Evolutionary conservation across 2,888 invertebrate species (phyloP).

Genomic region (Microplitis deprimator): DNA sequence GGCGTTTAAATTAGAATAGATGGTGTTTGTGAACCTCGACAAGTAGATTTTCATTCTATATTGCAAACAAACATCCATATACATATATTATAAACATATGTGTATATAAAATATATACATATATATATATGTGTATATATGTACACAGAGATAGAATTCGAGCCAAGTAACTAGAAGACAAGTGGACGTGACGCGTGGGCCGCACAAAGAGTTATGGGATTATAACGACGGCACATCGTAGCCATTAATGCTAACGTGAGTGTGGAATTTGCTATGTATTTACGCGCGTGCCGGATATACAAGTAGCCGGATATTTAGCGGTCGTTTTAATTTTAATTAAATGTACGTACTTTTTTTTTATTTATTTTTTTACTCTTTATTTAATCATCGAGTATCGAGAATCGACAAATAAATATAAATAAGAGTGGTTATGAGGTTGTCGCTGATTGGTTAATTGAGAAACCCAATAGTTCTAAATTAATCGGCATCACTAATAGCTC

Average conservation of each 20-base stretch:
- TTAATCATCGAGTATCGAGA: too few species aligned
- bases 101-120: background rate
- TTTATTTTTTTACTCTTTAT: too few species aligned
- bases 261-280: constrained; percentile 31
- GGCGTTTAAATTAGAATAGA: background rate
- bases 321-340: constrained; percentile 4
- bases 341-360: background rate
- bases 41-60: background rate
- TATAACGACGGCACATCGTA: constrained; percentile 43
- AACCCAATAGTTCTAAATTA: constrained; percentile 72
- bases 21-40: background rate
- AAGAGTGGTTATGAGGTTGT: constrained; percentile 7
- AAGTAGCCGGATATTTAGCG: constrained; percentile 2
- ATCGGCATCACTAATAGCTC: constrained; percentile 70
- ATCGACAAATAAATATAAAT: background rate
- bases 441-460: constrained; percentile 70
- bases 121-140: background rate
- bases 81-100: background rate
- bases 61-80: background rate
- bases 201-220: constrained; percentile 43
- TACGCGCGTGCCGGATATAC: constrained; percentile 6
- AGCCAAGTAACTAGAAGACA: constrained; percentile 37
- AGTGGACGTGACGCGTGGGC: constrained; percentile 40
- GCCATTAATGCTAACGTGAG: constrained; percentile 34
- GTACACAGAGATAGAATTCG: constrained; percentile 10